These are phyloP conservation scores for Phalanger gymnotis DNA, from an alignment of 2,797 vertebrate species.

Conservation along the genomic window DNA sequence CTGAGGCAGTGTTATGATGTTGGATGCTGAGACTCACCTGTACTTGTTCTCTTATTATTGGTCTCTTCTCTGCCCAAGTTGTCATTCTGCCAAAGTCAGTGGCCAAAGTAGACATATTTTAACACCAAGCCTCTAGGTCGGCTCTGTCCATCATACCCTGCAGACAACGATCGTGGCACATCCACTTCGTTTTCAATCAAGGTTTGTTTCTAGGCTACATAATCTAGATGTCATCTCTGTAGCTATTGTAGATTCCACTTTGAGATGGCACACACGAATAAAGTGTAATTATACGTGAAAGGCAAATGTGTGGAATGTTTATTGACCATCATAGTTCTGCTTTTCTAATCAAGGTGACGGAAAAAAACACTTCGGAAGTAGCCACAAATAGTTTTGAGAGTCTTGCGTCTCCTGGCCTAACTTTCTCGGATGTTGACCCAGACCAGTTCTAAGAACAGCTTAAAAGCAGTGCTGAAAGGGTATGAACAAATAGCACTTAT, in stretches of 20 bases:
- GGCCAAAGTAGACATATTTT: background rate
- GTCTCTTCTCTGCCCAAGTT: background rate
- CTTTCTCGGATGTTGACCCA: background rate
- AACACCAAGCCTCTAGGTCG: background rate
- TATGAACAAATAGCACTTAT: background rate
- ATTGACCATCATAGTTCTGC: background rate
- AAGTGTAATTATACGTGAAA: background rate
- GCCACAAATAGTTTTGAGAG: background rate
- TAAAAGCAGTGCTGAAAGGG: background rate
- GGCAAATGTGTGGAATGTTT: background rate
- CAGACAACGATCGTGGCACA: background rate
- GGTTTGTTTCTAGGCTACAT: background rate
- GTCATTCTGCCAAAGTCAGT: background rate
- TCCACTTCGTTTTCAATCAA: background rate
- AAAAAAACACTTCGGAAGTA: background rate
- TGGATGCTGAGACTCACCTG: background rate
- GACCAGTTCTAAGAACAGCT: background rate
- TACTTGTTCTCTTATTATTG: background rate
- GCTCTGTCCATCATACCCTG: background rate
- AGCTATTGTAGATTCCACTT: background rate
- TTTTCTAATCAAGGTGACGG: background rate
- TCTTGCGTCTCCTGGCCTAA: background rate
- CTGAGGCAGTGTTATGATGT: background rate
- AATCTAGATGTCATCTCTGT: background rate
- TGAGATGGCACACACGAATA: background rate